These are phyloP conservation scores for Chiloscyllium plagiosum DNA, from an alignment of 2,113 vertebrate species.

Conservation along the genomic window DNA sequence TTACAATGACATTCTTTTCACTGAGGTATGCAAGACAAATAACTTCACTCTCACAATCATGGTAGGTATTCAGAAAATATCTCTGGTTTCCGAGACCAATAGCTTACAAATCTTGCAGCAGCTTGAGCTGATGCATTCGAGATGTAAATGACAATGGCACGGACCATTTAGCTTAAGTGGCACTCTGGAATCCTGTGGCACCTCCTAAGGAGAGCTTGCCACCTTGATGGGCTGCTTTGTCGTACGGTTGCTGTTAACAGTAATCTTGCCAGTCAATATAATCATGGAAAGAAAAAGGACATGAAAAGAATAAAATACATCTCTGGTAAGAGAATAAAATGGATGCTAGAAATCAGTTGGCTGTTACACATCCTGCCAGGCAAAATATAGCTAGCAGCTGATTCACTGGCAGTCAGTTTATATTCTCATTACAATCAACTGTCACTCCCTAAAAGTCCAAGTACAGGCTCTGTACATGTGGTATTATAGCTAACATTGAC, in stretches of 20 bases:
- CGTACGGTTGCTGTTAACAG: not conserved
- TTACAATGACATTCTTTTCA: not conserved
- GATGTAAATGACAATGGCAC: not conserved
- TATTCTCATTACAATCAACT: not conserved
- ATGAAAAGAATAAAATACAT: not conserved
- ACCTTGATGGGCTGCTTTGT: not conserved
- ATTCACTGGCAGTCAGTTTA: not conserved
- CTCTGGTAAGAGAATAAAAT: not conserved
- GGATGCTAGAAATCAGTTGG: not conserved
- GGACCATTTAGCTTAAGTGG: not conserved
- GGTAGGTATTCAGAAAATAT: not conserved
- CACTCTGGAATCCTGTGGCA: not conserved
- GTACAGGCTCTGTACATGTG: not conserved
- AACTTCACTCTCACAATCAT: not conserved
- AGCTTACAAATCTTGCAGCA: not conserved
- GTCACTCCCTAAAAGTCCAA: not conserved
- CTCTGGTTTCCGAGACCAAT: not conserved
- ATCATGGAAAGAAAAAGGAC: not conserved
- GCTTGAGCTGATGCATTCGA: not conserved
- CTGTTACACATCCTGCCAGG: not conserved
- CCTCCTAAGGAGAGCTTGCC: not conserved
- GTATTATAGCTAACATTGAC: not conserved
- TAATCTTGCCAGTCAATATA: not conserved
- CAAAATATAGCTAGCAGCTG: no score
- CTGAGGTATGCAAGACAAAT: not conserved